Base-by-base conservation (phyloP, 2,888 invertebrate species). In the Parochlus steinenii region DNA sequence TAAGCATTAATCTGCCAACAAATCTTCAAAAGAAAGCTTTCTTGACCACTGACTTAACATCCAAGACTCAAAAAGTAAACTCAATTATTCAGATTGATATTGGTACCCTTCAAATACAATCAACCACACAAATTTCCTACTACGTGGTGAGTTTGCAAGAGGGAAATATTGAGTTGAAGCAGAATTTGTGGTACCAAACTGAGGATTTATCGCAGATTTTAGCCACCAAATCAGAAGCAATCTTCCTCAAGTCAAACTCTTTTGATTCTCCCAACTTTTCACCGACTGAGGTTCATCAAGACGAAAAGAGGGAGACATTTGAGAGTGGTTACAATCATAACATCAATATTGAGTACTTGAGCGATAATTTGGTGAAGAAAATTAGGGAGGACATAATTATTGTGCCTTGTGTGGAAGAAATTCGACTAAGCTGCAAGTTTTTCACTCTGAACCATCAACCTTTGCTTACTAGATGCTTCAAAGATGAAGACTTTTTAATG, bases 1-100 rank as follows among this genome's bases (percentile, higher is more conserved):
- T 75, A 23, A 61, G 65, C 43, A 58, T 75, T 5, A 63, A 62
- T 39, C 58, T 74, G 33, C 54, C 69, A 24, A 62, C 64, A 44
- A 65, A 67, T 39, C 43, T 57, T 16, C 47, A 48, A 28, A 57
- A 51, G 41, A 54, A 55, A 46, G 70, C 65, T 41, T 68, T 69
- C 48, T 56, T 70, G 33, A 58, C 63, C 40, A 56, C 58, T 28
- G 58, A 61, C 53, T 42, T 67, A 48, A 53, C 56, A 37, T 43
- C 64, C 47, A 52, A 63, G 53, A 45, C 58, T 47, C 50, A 67
- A 52, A 60, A 65, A 52, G 46, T 67, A 48, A 57, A 64, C 33
- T 45, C 66, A 41, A 47, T 52, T 27, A 54, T 59, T 29, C 54
- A 57, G 42, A 53, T 59, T 32, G 56, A 57, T 40, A 51, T 58